Base-by-base conservation (phyloP, 1,140 invertebrate genomes). In the Theocolax elegans region DNA sequence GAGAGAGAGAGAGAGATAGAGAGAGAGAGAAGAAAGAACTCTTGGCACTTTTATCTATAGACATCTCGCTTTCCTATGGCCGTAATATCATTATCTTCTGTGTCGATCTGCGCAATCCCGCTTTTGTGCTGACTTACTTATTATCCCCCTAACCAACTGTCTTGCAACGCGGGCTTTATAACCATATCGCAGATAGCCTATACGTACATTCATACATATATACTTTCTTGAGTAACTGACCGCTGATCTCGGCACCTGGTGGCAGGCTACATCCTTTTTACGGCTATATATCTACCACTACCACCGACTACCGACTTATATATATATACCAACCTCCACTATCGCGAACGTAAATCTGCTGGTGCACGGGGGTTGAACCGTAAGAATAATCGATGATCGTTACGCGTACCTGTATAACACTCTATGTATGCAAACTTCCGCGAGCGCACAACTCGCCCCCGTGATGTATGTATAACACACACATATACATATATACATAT, bases 81-180 rank as follows among this genome's bases (percentile, higher is more conserved):
- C 42, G 40, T 48, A 67, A 49, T 29, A 51, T 51, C 29, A 49
- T 67, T 74, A 77, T 74, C 74, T 75, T 72, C 71, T 62, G 64
- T 72, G 49, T 72, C 71, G 64, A 78, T 74, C 71, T 72, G 69
- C 74, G 75, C 75, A 73, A 73, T 75, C 75, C 75, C 70, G 77
- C 77, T 79, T 77, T 63, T 62, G 51, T 58, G 75, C 74, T 79
- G 66, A 76, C 72, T 75, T 75, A 67, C 77, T 75, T 71, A 78
- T 72, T 67, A 67, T 63, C 54, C 70, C 59, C 66, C 56, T 65
- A 70, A 72, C 74, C 67, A 74, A n/a, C 42, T 44, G 10, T 44
- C 6, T 44, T 9, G 9, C 29, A 19, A 21, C 17, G 29, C 3
- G 25, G 19, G 1, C 9, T 35, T 35, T 35, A 35, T 35, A 35